These are phyloP conservation scores for Lepus oiostolus DNA, from an alignment of 2,797 vertebrate genomes.

Conservation along the genomic window DNA sequence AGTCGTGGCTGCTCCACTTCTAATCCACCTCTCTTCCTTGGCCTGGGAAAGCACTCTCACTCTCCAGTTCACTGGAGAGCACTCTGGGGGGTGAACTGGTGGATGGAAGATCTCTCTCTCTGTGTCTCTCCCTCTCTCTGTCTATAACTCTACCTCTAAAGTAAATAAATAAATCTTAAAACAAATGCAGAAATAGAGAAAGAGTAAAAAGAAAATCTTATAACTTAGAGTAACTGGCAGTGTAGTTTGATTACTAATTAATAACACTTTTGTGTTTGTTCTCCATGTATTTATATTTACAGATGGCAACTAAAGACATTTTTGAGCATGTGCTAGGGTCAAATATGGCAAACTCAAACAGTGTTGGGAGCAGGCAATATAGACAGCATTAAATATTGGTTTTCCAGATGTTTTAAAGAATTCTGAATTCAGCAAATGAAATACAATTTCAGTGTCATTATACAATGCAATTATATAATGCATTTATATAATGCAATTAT, in stretches of 20 bases:
- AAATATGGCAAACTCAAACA: not conserved
- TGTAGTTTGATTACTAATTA: not conserved
- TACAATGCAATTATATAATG: not conserved
- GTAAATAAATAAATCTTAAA: too few species aligned
- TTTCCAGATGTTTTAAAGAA: not conserved
- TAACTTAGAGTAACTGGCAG: not conserved
- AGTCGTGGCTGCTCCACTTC: too few species aligned
- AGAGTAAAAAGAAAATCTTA: not conserved
- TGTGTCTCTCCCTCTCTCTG: too few species aligned
- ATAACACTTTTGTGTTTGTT: not conserved
- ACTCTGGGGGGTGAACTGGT: too few species aligned
- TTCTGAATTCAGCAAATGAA: constrained; percentile 20
- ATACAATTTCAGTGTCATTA: not conserved
- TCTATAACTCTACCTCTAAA: too few species aligned
- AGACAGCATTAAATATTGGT: not conserved
- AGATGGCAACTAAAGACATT: not conserved
- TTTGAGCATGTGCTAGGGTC: not conserved
- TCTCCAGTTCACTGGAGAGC: too few species aligned
- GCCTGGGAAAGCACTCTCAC: too few species aligned
- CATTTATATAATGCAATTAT: too few species aligned
- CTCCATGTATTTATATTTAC: not conserved
- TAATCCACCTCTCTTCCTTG: too few species aligned
- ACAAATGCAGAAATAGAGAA: not conserved
- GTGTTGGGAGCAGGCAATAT: not conserved
- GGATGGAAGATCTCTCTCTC: too few species aligned